These are phyloP conservation scores for Aradophagus sp. DNA, from an alignment of 1,140 invertebrate species.

Conservation along the genomic window DNA sequence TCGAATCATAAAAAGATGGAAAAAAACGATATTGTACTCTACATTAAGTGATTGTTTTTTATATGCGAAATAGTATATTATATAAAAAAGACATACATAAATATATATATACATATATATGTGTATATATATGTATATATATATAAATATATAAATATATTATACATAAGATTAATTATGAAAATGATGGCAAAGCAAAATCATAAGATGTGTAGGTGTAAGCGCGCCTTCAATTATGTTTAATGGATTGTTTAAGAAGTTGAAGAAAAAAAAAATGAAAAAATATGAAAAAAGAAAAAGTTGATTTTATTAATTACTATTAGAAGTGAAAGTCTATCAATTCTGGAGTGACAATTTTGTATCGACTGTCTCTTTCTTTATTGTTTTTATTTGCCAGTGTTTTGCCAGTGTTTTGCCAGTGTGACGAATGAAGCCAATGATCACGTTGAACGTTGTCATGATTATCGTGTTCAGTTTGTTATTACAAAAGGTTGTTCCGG, in stretches of 20 bases:
- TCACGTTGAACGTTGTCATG: slow-evolving; percentile 10
- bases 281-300: slow-evolving; percentile 50
- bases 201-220: slow-evolving; percentile 66
- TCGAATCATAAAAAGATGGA: slow-evolving; percentile 66
- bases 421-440: slow-evolving; percentile 6
- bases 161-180: slow-evolving; percentile 65
- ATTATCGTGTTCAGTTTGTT: slow-evolving; percentile 5
- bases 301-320: slow-evolving; percentile 47
- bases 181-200: slow-evolving; percentile 60
- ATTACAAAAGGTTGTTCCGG: slow-evolving; percentile 1
- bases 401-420: slow-evolving; percentile 7
- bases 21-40: slow-evolving; percentile 73
- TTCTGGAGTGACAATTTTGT: slow-evolving; percentile 10
- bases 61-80: slow-evolving; percentile 73
- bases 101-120: slow-evolving; percentile 41
- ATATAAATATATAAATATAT: slow-evolving; percentile 61
- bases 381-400: slow-evolving; percentile 9
- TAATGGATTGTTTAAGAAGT: slow-evolving; percentile 60
- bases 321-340: slow-evolving; percentile 25
- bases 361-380: slow-evolving; percentile 7
- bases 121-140: no score
- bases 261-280: slow-evolving; percentile 6
- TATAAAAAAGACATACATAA: no score
- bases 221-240: slow-evolving; percentile 67
- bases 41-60: slow-evolving; percentile 73